Evolutionary conservation across 2,797 vertebrate species (phyloP), one percentile per base, ranked within the genome.

Genomic region (Falco columbarius): DNA sequence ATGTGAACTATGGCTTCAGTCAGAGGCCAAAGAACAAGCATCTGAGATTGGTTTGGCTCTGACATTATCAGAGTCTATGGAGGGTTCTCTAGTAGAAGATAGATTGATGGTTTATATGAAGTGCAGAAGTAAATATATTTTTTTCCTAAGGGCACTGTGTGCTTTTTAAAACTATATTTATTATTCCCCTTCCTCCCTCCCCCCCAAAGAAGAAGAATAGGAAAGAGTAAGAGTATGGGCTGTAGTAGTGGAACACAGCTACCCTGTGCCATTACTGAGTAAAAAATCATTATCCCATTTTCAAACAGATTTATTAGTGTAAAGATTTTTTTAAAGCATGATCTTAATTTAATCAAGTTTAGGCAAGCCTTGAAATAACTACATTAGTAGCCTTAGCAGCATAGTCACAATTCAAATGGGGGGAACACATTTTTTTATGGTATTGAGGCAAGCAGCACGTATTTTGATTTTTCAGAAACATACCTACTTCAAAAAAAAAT

Each of bases 371-470:
- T 83, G 49, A 86, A 81, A 47, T 63, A 59, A 65, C 61, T 67
- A 12, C 2, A 3, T 29, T 40, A 70, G 32, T 47, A 63, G 49
- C 27, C 51, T 65, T 58, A 89, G 70, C 70, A 79, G 20, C 27
- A 34, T 20, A 79, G 66, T 66, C 77, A 77, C 24, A 75, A 46
- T 62, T 73, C 30, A 85, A 58, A 82, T 30, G 29, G 7, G 40
- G 10, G 32, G 14, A 63, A 81, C 4, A 21, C 0, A 0, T 3
- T 29, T 65, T 85, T 86, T 85, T 44, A 75, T 9, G 44, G 17
- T 24, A 58, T 27, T 1, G 4, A 84, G 9, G 23, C 0, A 1
- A 93, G 70, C 49, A 89, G 42, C 11, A 49, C 0, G 0, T 38
- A 67, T 24, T 79, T 71, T 17, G 1, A 52, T 56, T 92, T 71